Conservation (phyloP, 2,113 vertebrate genomes). For the Sinosuthora webbiana region DNA sequence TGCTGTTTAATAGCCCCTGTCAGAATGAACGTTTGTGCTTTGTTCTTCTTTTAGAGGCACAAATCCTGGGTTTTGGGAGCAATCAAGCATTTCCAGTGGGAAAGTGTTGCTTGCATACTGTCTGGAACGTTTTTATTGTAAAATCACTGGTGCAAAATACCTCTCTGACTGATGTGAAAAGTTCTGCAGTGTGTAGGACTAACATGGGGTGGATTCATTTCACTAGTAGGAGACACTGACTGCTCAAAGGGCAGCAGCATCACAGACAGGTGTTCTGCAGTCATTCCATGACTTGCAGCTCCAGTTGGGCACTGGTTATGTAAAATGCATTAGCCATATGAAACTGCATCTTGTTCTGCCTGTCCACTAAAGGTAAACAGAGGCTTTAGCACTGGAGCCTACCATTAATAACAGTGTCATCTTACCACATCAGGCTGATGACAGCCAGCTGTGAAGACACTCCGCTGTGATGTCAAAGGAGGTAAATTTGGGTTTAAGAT, state of each 20-base stretch:
- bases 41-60: neutral
- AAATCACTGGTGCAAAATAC: neutral
- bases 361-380: neutral
- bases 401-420: neutral
- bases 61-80: neutral
- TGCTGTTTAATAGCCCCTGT: neutral
- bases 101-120: neutral
- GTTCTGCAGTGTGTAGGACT: neutral
- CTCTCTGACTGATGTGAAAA: neutral
- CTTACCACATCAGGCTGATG: neutral
- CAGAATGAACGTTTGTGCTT: neutral
- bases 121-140: neutral
- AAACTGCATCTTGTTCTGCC: neutral
- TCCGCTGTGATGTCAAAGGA: neutral
- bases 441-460: neutral
- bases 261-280: neutral
- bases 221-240: neutral
- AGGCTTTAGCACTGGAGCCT: neutral
- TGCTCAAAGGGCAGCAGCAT: neutral
- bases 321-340: neutral
- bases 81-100: neutral
- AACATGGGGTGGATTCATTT: neutral
- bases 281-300: neutral
- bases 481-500: neutral
- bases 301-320: neutral